A percentile compares a stretch with the other conserved stretches of the same genome.
Conservation (phyloP, 2,888 invertebrate species). For the Lepidochrysops patricia region DNA sequence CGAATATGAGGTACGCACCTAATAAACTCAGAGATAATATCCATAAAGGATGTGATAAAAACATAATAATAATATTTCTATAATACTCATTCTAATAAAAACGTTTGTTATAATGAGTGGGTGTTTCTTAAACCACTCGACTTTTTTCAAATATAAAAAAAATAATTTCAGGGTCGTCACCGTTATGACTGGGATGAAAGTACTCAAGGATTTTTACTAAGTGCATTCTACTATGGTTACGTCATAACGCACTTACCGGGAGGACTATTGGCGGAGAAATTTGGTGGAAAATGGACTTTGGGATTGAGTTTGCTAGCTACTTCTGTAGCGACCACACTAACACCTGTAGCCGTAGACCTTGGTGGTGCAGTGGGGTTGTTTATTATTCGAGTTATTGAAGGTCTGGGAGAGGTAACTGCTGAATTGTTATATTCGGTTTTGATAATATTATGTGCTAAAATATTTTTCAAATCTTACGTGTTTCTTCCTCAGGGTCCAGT, state of each 20-base stretch:
- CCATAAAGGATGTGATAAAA: too few species aligned
- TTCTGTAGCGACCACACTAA: slow-evolving; percentile 83
- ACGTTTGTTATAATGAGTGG: too few species aligned
- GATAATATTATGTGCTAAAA: slow-evolving; percentile 5
- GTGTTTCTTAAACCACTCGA: too few species aligned
- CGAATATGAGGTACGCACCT: slow-evolving; percentile 29
- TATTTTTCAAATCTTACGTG: too few species aligned
- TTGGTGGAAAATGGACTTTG: slow-evolving; percentile 89
- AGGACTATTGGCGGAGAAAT: slow-evolving; percentile 84
- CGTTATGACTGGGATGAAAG: slow-evolving; percentile 80
- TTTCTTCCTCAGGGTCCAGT: slow-evolving; percentile 76
- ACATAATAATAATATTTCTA: not conserved
- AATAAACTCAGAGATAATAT: too few species aligned
- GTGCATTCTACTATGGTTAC: slow-evolving; percentile 90
- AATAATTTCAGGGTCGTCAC: slow-evolving; percentile 38
- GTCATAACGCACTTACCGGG: slow-evolving; percentile 88
- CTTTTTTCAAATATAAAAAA: too few species aligned
- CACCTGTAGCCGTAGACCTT: slow-evolving; percentile 79
- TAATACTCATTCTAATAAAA: too few species aligned
- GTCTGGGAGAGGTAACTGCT: slow-evolving; percentile 79
- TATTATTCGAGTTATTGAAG: slow-evolving; percentile 66
- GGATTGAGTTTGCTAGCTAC: slow-evolving; percentile 85
- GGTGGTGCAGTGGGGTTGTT: slow-evolving; percentile 73
- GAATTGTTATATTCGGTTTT: too few species aligned
- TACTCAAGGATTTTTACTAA: slow-evolving; percentile 82